phyloP scores from a whole-genome alignment of 2,888 invertebrate species.

The Drosophila kuntzei region DNA sequence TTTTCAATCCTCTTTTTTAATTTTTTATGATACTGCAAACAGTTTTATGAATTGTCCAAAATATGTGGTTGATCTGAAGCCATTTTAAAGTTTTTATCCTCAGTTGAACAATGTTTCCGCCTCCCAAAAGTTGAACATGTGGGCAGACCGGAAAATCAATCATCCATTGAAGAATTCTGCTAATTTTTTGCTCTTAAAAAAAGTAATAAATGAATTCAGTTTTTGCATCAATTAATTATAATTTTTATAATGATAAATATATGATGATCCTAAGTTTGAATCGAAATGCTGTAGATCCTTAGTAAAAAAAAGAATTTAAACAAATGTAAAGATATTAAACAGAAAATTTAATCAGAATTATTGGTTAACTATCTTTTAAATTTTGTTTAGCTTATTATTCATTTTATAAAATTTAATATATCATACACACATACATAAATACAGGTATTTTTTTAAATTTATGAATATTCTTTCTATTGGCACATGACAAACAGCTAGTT shows the following conservation, averaged over 20 bases:
- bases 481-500: too few relatives aligned
- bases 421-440: too few relatives aligned
- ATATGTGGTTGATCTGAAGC: slow-evolving; percentile 25
- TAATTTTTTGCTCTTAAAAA: neutral
- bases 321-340: too few relatives aligned
- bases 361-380: neutral
- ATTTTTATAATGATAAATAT: neutral
- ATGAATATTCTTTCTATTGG: too few relatives aligned
- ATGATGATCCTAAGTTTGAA: neutral
- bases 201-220: neutral
- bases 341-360: too few relatives aligned
- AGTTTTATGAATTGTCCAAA: slow-evolving; percentile 68
- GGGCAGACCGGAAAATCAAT: slow-evolving; percentile 36
- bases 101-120: slow-evolving; percentile 35
- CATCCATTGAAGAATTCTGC: neutral
- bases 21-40: slow-evolving; percentile 60
- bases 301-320: neutral
- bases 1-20: slow-evolving; percentile 37
- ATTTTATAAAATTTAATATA: too few relatives aligned
- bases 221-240: neutral
- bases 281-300: neutral
- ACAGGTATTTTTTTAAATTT: too few relatives aligned
- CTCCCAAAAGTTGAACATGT: slow-evolving; percentile 37
- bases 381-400: neutral
- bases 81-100: slow-evolving; percentile 53